Base-by-base conservation (phyloP, 2,888 invertebrate genomes). In the Phaonia tiefii region DNA sequence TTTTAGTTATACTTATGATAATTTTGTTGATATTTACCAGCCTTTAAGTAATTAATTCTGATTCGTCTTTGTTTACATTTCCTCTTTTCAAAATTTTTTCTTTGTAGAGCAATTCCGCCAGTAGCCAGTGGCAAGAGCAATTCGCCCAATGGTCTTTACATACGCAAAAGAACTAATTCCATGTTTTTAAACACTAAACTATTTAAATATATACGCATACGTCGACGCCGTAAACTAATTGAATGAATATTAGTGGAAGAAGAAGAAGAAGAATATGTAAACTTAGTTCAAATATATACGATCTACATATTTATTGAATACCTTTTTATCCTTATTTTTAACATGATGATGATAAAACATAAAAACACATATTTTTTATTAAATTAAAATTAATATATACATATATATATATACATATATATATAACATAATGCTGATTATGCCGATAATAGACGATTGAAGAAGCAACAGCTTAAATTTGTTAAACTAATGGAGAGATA, bases 121-220 rank as follows among this genome's bases (percentile, higher is more conserved):
- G 88, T 89, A 90, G 87, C 86, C 90, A 91, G 83, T 91, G 91
- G 91, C 91, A 91, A 85, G 91, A 91, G 82, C 90, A 90, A 83
- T 91, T 91, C 84, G 90, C 90, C 83, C 91, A 90, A 85, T 91
- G 91, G 91, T 90, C 90, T 85, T 88, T 91, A 75, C 90, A 91
- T 84, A 87, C 88, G 76, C 91, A 90, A 85, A 90, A 89, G 77
- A 89, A 89, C 85, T 89, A 88, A 86, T 65, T 65, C 51, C 54
- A 63, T 26, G 42, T 37, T 69, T 60, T 26, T 37, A 66, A 65
- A 54, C 1, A 42, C 39, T 69, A 71, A 44, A 75, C 44, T 39
- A 46, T n/a, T n/a, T n/a, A n/a, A n/a, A n/a, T 54, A 13, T 8
- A 54, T 22, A 54, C 54, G 25, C 22, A n/a, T 10, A 17, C 54